Base-by-base conservation (phyloP, 1,140 invertebrate species). In the Anadara kagoshimensis region DNA sequence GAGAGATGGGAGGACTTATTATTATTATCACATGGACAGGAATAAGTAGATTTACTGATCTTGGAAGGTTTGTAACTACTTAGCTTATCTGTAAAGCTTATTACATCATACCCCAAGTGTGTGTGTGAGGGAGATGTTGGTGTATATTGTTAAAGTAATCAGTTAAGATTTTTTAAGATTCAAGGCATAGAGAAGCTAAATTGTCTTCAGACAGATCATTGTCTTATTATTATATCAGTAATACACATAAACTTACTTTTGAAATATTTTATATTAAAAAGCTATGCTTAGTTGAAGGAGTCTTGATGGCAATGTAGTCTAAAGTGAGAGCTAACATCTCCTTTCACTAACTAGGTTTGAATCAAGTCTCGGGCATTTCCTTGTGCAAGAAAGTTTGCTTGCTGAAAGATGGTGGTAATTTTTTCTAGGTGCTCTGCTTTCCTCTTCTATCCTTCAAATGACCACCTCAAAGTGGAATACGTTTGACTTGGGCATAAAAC, bases 21-120 rank as follows among this genome's bases (percentile, higher is more conserved):
- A 83, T 85, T 20, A 83, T 83, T 10, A 77, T 85, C 24, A 56
- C 73, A 18, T 85, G 83, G 83, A 54, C 79, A 18, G 58, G 61
- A 12, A 61, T 83, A n/a, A 73, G 45, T 22, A 71, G 76, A 51
- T 83, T 83, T 49, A 82, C 81, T n/a, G 70, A 62, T 20, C 69
- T 83, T 54, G 79, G 76, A 67, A 83, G 79, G 83, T 85, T 69
- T 67, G 58, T 45, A 18, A 36, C 29, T 36, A 7, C 7, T 36
- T 36, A 36, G 29, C 29, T 36, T 36, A 36, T 54, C 4, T 53
- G 10, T n/a, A n/a, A n/a, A n/a, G 54, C 16, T 22, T 65, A 29
- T 51, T 7, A 68, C 36, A 18, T 54, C 16, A 7, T 18, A 18
- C 18, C 20, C 5, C 36, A 22, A 57, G 56, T 20, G 16, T 24